These are phyloP conservation scores for Xestoiulus laeticollis DNA, from an alignment of 2,888 invertebrate species.

Conservation along the genomic window DNA sequence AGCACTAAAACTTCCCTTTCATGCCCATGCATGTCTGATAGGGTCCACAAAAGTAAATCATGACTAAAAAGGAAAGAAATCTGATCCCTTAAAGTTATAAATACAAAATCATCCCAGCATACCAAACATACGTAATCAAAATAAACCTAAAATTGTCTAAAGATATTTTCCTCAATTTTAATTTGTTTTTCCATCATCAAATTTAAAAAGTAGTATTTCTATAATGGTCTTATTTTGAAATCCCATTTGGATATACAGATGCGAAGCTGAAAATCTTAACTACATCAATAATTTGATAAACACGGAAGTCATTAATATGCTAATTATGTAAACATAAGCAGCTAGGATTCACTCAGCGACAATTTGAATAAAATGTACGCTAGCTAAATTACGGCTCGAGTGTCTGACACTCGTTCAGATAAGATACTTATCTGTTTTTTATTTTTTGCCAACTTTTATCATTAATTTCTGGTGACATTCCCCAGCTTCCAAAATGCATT, in stretches of 20 bases:
- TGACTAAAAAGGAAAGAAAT: too few relatives aligned
- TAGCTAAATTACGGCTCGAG: background rate
- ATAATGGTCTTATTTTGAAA: background rate
- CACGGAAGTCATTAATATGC: constrained; percentile 30
- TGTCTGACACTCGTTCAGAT: constrained; percentile 24
- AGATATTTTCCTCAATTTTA: too few relatives aligned
- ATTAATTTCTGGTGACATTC: constrained; percentile 21
- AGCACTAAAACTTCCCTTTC: too few relatives aligned
- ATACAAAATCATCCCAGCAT: too few relatives aligned
- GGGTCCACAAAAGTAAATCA: too few relatives aligned
- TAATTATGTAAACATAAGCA: constrained; percentile 43
- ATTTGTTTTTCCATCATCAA: background rate
- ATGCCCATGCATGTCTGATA: too few relatives aligned
- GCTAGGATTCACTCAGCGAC: background rate
- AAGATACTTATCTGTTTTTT: background rate
- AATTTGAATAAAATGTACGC: background rate
- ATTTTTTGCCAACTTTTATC: constrained; percentile 27
- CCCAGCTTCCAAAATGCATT: constrained; percentile 10
- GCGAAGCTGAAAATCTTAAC: background rate
- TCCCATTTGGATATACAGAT: background rate
- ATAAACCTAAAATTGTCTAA: too few relatives aligned
- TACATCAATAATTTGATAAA: background rate
- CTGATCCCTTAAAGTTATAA: too few relatives aligned
- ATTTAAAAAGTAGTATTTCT: background rate
- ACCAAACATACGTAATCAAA: too few relatives aligned